phyloP scores from a whole-genome alignment of 2,888 invertebrate genomes.

The Callyntrura sp. region DNA sequence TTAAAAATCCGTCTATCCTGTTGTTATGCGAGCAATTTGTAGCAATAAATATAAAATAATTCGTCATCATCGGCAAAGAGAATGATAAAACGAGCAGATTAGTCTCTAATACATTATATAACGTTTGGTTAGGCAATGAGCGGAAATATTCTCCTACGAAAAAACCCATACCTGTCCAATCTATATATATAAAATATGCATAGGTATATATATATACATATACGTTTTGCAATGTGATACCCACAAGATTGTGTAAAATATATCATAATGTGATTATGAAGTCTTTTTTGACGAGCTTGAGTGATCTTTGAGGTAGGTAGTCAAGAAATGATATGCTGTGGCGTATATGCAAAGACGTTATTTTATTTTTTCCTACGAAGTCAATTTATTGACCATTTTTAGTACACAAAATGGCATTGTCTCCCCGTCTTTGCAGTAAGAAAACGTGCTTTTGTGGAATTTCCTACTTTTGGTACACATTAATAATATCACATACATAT shows the following conservation, averaged over 20 bases:
- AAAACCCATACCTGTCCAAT: neutral
- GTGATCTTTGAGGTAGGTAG: slow-evolving; percentile 77
- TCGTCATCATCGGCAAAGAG: slow-evolving; percentile 13
- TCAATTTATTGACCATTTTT: slow-evolving; percentile 77
- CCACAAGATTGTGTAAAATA: slow-evolving; percentile 23
- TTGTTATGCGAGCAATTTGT: slow-evolving; percentile 58
- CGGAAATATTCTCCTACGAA: slow-evolving; percentile 67
- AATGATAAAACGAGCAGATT: slow-evolving; percentile 42
- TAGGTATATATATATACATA: slow-evolving; percentile 25
- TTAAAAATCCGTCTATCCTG: neutral
- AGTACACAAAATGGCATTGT: slow-evolving; percentile 46
- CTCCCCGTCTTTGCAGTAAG: slow-evolving; percentile 11
- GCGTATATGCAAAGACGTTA: neutral
- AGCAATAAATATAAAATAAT: slow-evolving; percentile 49
- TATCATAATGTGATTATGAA: slow-evolving; percentile 17
- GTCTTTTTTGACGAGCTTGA: slow-evolving; percentile 69
- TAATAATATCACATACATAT: neutral
- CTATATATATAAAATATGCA: slow-evolving; percentile 32
- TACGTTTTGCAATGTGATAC: slow-evolving; percentile 17
- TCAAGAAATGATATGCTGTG: slow-evolving; percentile 29
- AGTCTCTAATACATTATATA: slow-evolving; percentile 42
- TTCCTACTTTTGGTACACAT: slow-evolving; percentile 54
- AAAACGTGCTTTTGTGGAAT: slow-evolving; percentile 50
- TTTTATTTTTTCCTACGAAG: slow-evolving; percentile 19
- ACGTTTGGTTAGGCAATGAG: slow-evolving; percentile 67